Evolutionary conservation across 2,113 vertebrate species (phyloP), one percentile per base, ranked within the genome.

Genomic region (Pygathrix nemaeus): DNA sequence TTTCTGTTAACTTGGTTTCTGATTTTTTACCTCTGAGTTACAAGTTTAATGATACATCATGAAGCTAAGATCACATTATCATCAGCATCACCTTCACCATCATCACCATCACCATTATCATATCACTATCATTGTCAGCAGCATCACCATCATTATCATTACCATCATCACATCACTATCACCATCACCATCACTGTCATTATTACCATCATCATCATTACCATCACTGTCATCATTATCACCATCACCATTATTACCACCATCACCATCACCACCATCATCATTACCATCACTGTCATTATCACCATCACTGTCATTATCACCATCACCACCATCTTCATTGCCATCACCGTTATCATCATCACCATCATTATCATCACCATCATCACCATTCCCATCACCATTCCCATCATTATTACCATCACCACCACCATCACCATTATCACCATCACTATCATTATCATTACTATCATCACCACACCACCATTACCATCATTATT

Each of bases 361-460:
- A 11, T 1, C 0, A 59, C 0, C 23, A 59, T 0, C 23, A 59
- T 25, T 0, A 25, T 0, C 10, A 27, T 0, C 1, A 12, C 27
- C 1, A 3, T 8, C 20, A 23, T 1, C 8, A 57, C 0, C 57
- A 57, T 3, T 7, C 7, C 1, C 3, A 59, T 3, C 8, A 59
- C 1, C 3, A 25, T 3, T 8, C 10, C 1, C 25, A 27, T 25
- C 10, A 27, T 0, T 4, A 61, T 0, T 4, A 61, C 0, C 59
- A 12, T 0, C 10, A 43, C 0, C 25, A 12, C 0, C 18, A 1
- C 3, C 12, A 23, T 1, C n/a, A n/a, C n/a, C n/a, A n/a, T n/a
- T n/a, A n/a, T 6, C 72, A 86, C 0, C 20, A 35, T 21, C 27
- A 45, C 2, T 27, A 84, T 3, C 4, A 16, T 3, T 1, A 27